phyloP scores from a whole-genome alignment of 2,113 vertebrate species.

The Cinclus cinclus region DNA sequence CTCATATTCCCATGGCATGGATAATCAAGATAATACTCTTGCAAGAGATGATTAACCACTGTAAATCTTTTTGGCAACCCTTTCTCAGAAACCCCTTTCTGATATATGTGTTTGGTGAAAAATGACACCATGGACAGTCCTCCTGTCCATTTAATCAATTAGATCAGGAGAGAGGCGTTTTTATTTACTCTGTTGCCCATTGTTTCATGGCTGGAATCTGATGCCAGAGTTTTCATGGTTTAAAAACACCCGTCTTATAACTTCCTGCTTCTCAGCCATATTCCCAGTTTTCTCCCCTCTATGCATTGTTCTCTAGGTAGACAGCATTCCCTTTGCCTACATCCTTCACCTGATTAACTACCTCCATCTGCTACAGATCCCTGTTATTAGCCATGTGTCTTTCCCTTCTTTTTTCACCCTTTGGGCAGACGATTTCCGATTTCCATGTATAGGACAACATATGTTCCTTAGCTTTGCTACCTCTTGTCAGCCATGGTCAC shows the following conservation, averaged over 20 bases:
- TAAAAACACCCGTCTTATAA: background rate
- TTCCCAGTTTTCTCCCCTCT: background rate
- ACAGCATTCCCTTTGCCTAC: conserved; percentile 2
- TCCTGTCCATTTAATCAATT: conserved; percentile 42
- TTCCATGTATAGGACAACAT: conserved; percentile 42
- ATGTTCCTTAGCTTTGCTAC: conserved; percentile 57
- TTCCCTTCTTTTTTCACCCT: conserved; percentile 48
- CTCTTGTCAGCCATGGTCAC: conserved; percentile 45
- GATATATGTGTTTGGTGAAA: background rate
- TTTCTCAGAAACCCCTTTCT: conserved; percentile 30
- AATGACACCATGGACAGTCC: background rate
- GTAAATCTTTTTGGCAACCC: conserved; percentile 45
- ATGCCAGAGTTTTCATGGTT: conserved; percentile 23
- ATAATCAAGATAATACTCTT: conserved; percentile 55
- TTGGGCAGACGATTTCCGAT: conserved; percentile 43
- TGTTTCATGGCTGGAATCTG: background rate
- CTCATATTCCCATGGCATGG: conserved; percentile 30
- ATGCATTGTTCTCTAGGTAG: conserved; percentile 37
- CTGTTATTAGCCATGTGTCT: conserved; percentile 22
- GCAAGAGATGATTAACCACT: conserved; percentile 44
- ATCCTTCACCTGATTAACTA: conserved; percentile 48
- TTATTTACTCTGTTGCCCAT: conserved; percentile 52
- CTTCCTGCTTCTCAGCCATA: conserved; percentile 2
- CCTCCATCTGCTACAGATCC: conserved; percentile 47
- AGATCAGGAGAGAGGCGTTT: conserved; percentile 11